Conservation (phyloP, 2,888 invertebrate genomes). For the Sycophila texana region DNA sequence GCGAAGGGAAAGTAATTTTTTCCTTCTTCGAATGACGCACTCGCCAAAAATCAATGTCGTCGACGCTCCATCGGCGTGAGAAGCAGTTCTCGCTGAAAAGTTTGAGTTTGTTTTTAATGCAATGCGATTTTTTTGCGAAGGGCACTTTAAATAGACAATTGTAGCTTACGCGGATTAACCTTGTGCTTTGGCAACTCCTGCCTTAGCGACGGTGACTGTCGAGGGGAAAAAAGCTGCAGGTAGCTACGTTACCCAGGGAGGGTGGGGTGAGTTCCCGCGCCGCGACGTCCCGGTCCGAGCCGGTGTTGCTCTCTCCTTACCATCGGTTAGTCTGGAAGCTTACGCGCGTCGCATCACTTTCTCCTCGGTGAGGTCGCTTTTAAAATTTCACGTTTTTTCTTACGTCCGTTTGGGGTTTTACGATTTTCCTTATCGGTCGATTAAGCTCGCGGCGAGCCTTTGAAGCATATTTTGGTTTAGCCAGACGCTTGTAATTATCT, state of each 20-base stretch:
- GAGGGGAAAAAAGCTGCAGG: slow-evolving; percentile 16
- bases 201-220: slow-evolving; percentile 35
- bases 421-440: neutral
- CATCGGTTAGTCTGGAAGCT: slow-evolving; percentile 40
- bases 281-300: neutral
- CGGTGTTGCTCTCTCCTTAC: slow-evolving; percentile 21
- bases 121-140: too few species aligned
- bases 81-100: too few species aligned
- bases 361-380: neutral
- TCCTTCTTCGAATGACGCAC: neutral
- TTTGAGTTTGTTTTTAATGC: too few species aligned
- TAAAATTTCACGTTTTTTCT: neutral
- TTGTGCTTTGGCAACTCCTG: slow-evolving; percentile 17
- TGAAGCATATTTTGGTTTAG: neutral
- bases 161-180: neutral
- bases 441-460: neutral
- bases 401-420: neutral
- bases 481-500: neutral
- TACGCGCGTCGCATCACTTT: too few species aligned
- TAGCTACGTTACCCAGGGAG: slow-evolving; percentile 43
- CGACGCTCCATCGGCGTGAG: too few species aligned
- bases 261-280: neutral
- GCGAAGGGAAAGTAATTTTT: slow-evolving; percentile 4
- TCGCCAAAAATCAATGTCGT: neutral
- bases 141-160: too few species aligned